Base-by-base conservation (phyloP, 2,797 vertebrate species). In the Ctenopoma kingsleyae region DNA sequence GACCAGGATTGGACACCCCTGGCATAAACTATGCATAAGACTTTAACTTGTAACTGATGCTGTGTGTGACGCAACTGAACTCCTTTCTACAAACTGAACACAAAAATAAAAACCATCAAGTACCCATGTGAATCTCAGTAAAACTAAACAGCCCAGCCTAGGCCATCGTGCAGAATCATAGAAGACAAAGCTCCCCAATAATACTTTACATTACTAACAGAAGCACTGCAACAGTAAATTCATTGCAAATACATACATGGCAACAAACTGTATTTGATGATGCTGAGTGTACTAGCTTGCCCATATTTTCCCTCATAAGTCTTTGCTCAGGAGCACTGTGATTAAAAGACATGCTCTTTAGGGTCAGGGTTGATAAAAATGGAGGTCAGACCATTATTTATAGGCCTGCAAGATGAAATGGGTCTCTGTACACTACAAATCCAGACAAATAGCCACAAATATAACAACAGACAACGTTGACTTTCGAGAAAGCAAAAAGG, bases 391-490 rank as follows among this genome's bases (percentile, higher is more conserved):
- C 70, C 16, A 22, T 68, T 49, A 66, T 76, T 78, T 75, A 69
- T 47, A 68, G 32, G 12, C 30, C n/a, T 61, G 15, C 13, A 23
- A 71, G 16, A 41, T 38, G 35, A 20, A 46, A 64, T 8, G 38
- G 15, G 1, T 62, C 17, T 62, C 30, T 17, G n/a, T 49, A 30
- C 59, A 41, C 5, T 52, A 20, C 16, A 51, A 73, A 83, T 40
- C 17, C 3, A 62, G 61, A 78, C 52, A 77, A 80, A 80, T 61
- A 20, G 48, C 36, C 2, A 20, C 19, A 17, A 25, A 53, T 19
- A 64, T 22, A 52, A 60, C 17, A 61, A 27, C 4, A 46, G 66
- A 57, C 47, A 64, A 46, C 6, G 5, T 4, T 50, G 41, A 82
- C 51, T 52, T 62, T 27, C 16, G 35, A 73, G n/a, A 61, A 64